Base-by-base conservation (phyloP, 2,888 invertebrate genomes). In the Eilema sororculum region DNA sequence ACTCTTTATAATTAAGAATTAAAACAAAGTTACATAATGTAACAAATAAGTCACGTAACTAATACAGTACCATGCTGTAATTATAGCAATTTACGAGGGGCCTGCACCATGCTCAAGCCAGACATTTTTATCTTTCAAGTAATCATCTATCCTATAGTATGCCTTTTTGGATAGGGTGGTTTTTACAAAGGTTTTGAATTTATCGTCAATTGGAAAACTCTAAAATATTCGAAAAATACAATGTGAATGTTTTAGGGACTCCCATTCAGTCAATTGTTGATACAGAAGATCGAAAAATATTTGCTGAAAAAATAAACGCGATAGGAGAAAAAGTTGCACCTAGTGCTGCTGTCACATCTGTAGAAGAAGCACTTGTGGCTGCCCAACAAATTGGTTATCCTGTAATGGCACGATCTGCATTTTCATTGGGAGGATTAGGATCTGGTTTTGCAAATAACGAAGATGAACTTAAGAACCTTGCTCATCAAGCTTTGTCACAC, bases 371-470 rank as follows among this genome's bases (percentile, higher is more conserved):
- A 4, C 86, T 99, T n/a, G 96, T 96, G 77, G 99, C 99, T 46
- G 99, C 99, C 0, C 96, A 97, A 67, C 96, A 96, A 82, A 96
- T 99, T 56, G 99, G 99, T 0, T 99, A 99, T 89, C 99, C 99
- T 0, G 99, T 99, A 0, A 97, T 99, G 97, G 98, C 99, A 3
- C 96, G 99, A 74, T 99, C 99, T 2, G 99, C 99, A 0, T 99
- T 98, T 95, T 99, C 99, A 0, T 95, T 99, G n/a, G 99, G 99
- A 33, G 99, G 99, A 0, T 95, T 99, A 30, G 99, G 99, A 3
- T 99, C 99, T 0, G 99, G 99, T 0, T 99, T 99, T 94, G 99
- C 99, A 0, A 97, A 98, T 86, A 98, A 97, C 83, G 96, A 97
- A 84, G 97, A 97, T 28, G 98, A 99, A 89, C 93, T 99, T 30